These are phyloP conservation scores for Liasis olivaceus DNA, from an alignment of 2,797 vertebrate species.

Conservation along the genomic window DNA sequence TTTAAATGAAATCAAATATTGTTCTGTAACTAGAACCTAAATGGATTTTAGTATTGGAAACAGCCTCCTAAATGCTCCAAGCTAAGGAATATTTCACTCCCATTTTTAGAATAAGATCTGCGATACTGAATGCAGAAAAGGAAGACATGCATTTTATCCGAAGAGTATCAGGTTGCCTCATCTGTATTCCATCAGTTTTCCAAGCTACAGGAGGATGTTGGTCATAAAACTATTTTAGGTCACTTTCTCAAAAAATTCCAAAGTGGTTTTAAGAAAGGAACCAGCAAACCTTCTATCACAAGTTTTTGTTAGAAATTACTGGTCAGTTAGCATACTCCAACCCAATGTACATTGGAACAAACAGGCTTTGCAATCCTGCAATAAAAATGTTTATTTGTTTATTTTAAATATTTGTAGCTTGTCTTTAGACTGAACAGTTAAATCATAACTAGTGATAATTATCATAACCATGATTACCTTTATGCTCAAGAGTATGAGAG, in stretches of 20 bases:
- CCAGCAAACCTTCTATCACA: not conserved
- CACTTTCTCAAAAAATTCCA: not conserved
- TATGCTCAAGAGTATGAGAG: not conserved
- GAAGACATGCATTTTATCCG: conserved; percentile 10
- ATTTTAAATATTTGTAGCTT: not conserved
- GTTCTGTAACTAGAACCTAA: conserved; percentile 54
- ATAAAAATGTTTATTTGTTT: not conserved
- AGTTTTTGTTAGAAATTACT: not conserved
- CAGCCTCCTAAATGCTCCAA: conserved; percentile 16
- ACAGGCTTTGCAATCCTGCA: not conserved
- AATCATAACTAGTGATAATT: not conserved
- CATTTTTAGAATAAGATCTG: conserved; percentile 40
- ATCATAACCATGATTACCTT: not conserved
- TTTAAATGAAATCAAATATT: conserved; percentile 55
- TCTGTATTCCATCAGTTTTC: not conserved
- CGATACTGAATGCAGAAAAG: conserved; percentile 31
- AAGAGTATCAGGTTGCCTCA: not conserved
- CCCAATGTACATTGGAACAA: not conserved
- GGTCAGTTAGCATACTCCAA: no score
- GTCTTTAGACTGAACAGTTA: not conserved
- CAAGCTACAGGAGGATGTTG: not conserved
- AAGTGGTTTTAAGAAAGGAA: not conserved
- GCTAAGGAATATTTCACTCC: conserved; percentile 49
- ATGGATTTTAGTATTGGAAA: conserved; percentile 47
- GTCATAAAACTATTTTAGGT: not conserved